phyloP scores from a whole-genome alignment of 2,797 vertebrate species.

The Megalops cyprinoides region DNA sequence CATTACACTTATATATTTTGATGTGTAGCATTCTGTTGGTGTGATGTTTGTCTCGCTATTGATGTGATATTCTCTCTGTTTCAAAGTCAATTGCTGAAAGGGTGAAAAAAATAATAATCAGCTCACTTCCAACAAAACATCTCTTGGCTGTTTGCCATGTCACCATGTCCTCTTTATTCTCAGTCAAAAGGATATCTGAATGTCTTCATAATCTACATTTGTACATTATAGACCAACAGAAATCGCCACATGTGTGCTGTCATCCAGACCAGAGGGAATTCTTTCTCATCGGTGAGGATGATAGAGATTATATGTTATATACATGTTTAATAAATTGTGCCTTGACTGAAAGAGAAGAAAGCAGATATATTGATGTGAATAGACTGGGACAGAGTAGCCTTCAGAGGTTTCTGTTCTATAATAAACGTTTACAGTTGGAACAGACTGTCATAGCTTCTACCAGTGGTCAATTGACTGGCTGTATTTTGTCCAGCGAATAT shows the following conservation, averaged over 20 bases:
- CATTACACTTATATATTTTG: background rate
- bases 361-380: background rate
- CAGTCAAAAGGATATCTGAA: background rate
- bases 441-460: no score
- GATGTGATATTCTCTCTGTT: constrained; percentile 2
- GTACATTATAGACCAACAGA: background rate
- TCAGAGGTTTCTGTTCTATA: background rate
- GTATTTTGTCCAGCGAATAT: background rate
- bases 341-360: background rate
- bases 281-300: background rate
- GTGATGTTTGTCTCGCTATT: constrained; percentile 5
- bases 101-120: constrained; percentile 11
- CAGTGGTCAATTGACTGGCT: background rate
- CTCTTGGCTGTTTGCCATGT: constrained; percentile 17
- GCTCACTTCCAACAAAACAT: constrained; percentile 10
- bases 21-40: background rate
- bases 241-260: background rate
- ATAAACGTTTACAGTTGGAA: background rate
- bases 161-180: constrained; percentile 1
- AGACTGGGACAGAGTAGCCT: constrained; percentile 4
- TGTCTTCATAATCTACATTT: constrained; percentile 9
- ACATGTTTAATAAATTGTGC: background rate
- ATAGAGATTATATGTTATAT: constrained; percentile 14
- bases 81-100: background rate
- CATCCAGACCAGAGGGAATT: background rate